phyloP scores from a whole-genome alignment of 2,888 invertebrate species.

The Dynastes tityus region DNA sequence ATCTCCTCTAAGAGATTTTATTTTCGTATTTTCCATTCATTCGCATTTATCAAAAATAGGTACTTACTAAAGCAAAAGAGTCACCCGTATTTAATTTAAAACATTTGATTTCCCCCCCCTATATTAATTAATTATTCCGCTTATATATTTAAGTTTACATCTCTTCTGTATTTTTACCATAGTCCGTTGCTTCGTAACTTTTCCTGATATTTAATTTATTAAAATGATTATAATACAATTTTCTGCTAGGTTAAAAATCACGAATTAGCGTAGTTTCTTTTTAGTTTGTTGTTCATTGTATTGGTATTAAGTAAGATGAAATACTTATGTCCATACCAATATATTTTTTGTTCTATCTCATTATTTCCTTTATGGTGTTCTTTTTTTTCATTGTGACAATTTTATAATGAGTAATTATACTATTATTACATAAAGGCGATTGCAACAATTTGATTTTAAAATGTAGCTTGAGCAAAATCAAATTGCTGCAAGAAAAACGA shows the following conservation, averaged over 20 bases:
- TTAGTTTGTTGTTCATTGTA: background rate
- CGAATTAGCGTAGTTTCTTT: background rate
- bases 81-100: conserved; percentile 18
- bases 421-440: background rate
- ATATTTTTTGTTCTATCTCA: background rate
- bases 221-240: background rate
- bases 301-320: background rate
- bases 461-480: background rate
- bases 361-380: background rate
- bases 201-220: background rate
- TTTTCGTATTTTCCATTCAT: background rate
- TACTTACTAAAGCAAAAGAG: conserved; percentile 21
- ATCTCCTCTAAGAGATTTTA: background rate
- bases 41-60: conserved; percentile 24
- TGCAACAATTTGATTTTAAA: conserved; percentile 12
- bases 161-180: background rate
- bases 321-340: conserved; percentile 7
- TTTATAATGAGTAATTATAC: background rate
- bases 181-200: background rate
- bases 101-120: background rate
- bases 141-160: no score
- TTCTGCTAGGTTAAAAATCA: background rate
- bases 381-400: background rate
- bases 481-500: conserved; percentile 2
- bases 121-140: background rate